Evolutionary conservation across 1,140 invertebrate species (phyloP).

Genomic region (Drosophila kepulauana): DNA sequence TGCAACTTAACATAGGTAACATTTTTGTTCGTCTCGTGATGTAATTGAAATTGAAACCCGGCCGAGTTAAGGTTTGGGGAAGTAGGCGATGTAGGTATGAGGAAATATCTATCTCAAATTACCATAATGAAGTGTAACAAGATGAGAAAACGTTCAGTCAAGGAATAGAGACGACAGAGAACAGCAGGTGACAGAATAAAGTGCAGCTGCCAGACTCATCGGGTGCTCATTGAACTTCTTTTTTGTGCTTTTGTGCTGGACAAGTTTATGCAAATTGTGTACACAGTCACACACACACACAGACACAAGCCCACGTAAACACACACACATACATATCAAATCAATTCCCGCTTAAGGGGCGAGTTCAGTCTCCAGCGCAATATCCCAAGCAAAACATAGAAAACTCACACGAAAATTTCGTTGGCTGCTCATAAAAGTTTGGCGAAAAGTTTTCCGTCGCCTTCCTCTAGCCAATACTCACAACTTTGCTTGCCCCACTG

Average conservation of each 20-base stretch:
- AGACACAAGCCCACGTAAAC: neutral
- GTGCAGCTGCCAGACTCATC: slow-evolving; percentile 28
- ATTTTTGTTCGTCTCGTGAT: slow-evolving; percentile 1
- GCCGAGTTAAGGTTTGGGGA: neutral
- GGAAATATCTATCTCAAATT: slow-evolving; percentile 33
- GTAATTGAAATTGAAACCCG: slow-evolving; percentile 10
- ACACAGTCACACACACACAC: slow-evolving; percentile 14
- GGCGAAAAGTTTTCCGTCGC: slow-evolving; percentile 58
- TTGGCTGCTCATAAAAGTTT: slow-evolving; percentile 76
- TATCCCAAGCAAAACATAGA: slow-evolving; percentile 53
- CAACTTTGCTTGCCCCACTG: slow-evolving; percentile 35
- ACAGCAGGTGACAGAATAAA: slow-evolving; percentile 28
- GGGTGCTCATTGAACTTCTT: slow-evolving; percentile 34
- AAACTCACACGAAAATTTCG: slow-evolving; percentile 62
- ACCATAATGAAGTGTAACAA: slow-evolving; percentile 41
- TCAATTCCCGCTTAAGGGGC: slow-evolving; percentile 59
- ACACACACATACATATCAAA: slow-evolving; percentile 37
- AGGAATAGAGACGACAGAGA: neutral
- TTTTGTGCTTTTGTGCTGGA: neutral
- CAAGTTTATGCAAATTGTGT: slow-evolving; percentile 45
- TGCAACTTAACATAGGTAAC: neutral
- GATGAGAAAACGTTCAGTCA: slow-evolving; percentile 11
- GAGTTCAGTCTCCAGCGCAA: slow-evolving; percentile 53
- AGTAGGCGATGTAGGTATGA: neutral
- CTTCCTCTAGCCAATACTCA: slow-evolving; percentile 21